phyloP scores from a whole-genome alignment of 2,113 vertebrate species.

The Spheniscus mendiculus region DNA sequence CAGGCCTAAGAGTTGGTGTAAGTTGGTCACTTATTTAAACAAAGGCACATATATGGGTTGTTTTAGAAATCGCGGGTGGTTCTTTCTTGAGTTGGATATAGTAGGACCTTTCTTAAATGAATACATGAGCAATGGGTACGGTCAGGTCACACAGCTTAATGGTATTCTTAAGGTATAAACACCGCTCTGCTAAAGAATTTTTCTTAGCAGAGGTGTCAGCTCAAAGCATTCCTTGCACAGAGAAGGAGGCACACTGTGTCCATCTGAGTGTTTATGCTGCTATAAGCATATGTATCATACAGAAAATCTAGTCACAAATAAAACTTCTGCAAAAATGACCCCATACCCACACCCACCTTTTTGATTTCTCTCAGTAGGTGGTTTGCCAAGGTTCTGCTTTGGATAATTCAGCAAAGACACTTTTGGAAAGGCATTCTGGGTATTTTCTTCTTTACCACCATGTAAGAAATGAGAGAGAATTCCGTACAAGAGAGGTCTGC shows the following conservation, averaged over 20 bases:
- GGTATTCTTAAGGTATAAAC: background rate
- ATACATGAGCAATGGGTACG: background rate
- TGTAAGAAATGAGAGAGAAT: constrained; percentile 86
- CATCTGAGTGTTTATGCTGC: background rate
- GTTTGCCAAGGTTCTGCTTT: constrained; percentile 35
- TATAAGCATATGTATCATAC: accelerated
- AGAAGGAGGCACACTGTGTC: background rate
- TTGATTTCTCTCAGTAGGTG: constrained; percentile 18
- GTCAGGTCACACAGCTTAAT: background rate
- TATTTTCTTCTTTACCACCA: constrained; percentile 66
- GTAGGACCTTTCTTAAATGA: background rate
- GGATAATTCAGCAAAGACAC: constrained; percentile 48
- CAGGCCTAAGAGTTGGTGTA: background rate
- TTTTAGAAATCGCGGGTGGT: background rate
- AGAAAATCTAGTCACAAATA: background rate
- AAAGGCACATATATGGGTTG: background rate
- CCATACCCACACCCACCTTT: constrained; percentile 46
- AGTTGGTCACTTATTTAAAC: background rate
- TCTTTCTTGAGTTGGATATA: background rate
- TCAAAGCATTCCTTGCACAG: background rate
- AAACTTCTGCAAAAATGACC: background rate
- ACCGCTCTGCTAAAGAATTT: background rate
- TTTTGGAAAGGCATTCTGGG: constrained; percentile 67
- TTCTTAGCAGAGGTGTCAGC: background rate
- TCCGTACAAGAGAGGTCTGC: constrained; percentile 92